Base-by-base conservation (phyloP, 1,140 invertebrate genomes). In the Megathymus violae region DNA sequence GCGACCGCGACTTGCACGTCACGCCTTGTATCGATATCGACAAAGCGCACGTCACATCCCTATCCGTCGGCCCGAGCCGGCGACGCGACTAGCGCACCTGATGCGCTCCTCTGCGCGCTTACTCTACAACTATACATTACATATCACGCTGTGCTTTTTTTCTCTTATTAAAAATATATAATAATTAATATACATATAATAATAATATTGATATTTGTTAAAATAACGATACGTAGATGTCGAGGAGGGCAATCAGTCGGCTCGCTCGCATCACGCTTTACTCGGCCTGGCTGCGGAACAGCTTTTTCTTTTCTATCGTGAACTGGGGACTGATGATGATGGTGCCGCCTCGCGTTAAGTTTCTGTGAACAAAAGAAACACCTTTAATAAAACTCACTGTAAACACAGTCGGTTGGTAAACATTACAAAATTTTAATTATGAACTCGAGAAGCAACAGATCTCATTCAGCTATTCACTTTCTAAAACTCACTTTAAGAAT, bases 291-390 rank as follows among this genome's bases (percentile, higher is more conserved):
- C 93, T 95, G 82, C 96, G 92, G 93, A 97, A 97, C 41, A 97
- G 92, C 88, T 97, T 97, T 88, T 96, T 97, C 92, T 97, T 97
- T 76, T 94, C 95, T 88, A 97, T 91, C 64, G 93, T 94, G 91
- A 96, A 97, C 76, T 95, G 95, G 69, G 95, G 94, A 92, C 96
- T 96, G 82, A 97, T 95, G 85, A 97, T 94, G 77, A 97, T 95
- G 60, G 96, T 96, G 76, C 95, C 95, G 82, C 95, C 94, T 88
- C 95, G 94, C 54, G 95, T 95, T 66, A 97, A 88, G 85, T 96
- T 96, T 93, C 95, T 96, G 90, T 50, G 89, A 89, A 92, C 59
- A 78, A 68, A 48, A 68, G 31, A 50, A 10, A 16, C 1, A 11
- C 14, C 15, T 48, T 85, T 78, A 87, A 67, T 74, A 56, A 38